Evolutionary conservation across 2,113 vertebrate species (phyloP).

Genomic region (Poicephalus gulielmi): DNA sequence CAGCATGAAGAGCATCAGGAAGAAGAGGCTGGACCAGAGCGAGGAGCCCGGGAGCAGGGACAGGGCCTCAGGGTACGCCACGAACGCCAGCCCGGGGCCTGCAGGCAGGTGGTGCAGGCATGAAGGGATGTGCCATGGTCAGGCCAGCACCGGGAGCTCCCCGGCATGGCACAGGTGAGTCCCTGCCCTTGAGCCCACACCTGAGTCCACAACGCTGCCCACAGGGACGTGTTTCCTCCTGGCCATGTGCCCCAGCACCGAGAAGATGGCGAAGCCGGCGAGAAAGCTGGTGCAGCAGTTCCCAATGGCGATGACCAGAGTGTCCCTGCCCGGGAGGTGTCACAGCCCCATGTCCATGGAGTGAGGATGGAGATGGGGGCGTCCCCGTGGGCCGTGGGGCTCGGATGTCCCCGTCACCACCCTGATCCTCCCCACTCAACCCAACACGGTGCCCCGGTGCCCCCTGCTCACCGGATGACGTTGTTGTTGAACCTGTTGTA

Average conservation of each 20-base stretch:
- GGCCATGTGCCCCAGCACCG: constrained; percentile 93
- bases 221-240: constrained; percentile 79
- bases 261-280: constrained; percentile 91
- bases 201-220: constrained; percentile 77
- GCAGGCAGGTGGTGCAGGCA: constrained; percentile 1
- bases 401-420: accelerated
- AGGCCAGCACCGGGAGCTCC: no score
- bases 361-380: neutral
- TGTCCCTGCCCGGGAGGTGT: constrained; percentile 78
- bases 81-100: constrained; percentile 88
- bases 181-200: neutral
- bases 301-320: constrained; percentile 87
- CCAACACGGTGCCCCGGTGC: accelerated
- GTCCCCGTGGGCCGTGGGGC: neutral
- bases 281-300: constrained; percentile 92
- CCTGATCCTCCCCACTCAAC: neutral
- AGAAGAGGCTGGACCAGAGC: constrained; percentile 91
- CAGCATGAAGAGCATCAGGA: constrained; percentile 91
- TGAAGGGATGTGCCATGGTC: accelerated
- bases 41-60: constrained; percentile 88
- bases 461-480: neutral
- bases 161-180: neutral
- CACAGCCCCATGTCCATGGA: neutral
- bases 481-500: constrained; percentile 95
- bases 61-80: constrained; percentile 91